Base-by-base conservation (phyloP, 2,113 vertebrate species). In the Gavialis gangeticus region DNA sequence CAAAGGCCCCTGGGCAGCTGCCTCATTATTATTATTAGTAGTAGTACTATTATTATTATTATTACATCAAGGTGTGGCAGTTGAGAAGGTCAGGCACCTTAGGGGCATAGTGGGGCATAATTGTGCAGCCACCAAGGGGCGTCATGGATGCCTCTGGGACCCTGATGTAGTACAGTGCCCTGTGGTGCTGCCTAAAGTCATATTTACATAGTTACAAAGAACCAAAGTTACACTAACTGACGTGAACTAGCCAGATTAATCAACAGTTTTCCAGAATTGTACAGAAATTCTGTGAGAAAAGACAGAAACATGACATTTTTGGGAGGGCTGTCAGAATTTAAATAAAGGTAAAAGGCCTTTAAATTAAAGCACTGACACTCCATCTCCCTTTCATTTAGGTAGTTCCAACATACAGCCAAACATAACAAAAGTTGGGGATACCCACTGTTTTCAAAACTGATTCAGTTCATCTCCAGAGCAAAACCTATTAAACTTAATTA, bases 401-500 rank as follows among this genome's bases (percentile, higher is more conserved):
- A 63, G 55, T 30, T 56, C 56, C 59, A 77, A 77, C 59, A 34
- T 22, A 82, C 75, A 28, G 93, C 58, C 63, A 88, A 96, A 75
- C 4, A 3, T 83, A 73, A 18, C 83, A 80, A 55, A 5, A 71
- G 69, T 75, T 66, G 86, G 66, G 95, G 24, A 82, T 82, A 78
- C 1, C 3, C 73, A 83, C 5, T 34, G 22, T 91, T 95, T 96
- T 73, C 81, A 87, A 94, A 91, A 92, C 58, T 76, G 88, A 84
- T 81, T 94, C 94, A 90, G 69, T 91, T 95, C 91, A 79, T 96
- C 89, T 97, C 71, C 10, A 88, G 82, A 96, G 85, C 22, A 77
- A 92, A 85, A 90, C 92, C 88, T 91, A 96, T 98, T 97, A 97
- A 97, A 97, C 94, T 97, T 97, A 97, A 97, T 98, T 98, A 97